These are phyloP conservation scores for Teleiodes luculella DNA, from an alignment of 2,888 invertebrate genomes.

Conservation along the genomic window DNA sequence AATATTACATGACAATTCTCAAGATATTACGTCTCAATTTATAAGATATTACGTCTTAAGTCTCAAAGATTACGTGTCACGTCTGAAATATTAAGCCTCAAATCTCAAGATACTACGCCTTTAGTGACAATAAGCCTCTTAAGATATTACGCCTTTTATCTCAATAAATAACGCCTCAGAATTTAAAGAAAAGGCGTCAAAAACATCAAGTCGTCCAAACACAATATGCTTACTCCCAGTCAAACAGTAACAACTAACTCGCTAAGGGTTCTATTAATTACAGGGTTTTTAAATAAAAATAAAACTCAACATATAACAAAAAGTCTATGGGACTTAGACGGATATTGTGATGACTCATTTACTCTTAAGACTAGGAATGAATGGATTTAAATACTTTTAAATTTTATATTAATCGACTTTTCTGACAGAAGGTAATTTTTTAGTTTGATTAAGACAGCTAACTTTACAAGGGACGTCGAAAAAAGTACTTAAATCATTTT, in stretches of 20 bases:
- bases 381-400: slow-evolving; percentile 26
- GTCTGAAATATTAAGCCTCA: too few relatives aligned
- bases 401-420: background rate
- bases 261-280: slow-evolving; percentile 71
- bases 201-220: slow-evolving; percentile 13
- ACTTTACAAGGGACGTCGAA: background rate
- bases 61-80: too few relatives aligned
- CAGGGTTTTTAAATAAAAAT: slow-evolving; percentile 54
- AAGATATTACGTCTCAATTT: too few relatives aligned
- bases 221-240: slow-evolving; percentile 44
- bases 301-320: slow-evolving; percentile 29
- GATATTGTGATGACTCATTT: slow-evolving; percentile 44
- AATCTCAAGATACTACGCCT: too few relatives aligned
- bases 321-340: slow-evolving; percentile 44
- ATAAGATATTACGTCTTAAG: too few relatives aligned
- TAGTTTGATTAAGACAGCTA: slow-evolving; percentile 2
- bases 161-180: too few relatives aligned
- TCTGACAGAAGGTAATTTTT: background rate
- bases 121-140: too few relatives aligned
- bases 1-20: too few relatives aligned
- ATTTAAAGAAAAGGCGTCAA: too few relatives aligned
- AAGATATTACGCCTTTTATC: too few relatives aligned
- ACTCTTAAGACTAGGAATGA: slow-evolving; percentile 42
- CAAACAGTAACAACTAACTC: slow-evolving; percentile 57
- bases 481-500: background rate